phyloP scores from a whole-genome alignment of 2,888 invertebrate species.

The Cancer borealis region DNA sequence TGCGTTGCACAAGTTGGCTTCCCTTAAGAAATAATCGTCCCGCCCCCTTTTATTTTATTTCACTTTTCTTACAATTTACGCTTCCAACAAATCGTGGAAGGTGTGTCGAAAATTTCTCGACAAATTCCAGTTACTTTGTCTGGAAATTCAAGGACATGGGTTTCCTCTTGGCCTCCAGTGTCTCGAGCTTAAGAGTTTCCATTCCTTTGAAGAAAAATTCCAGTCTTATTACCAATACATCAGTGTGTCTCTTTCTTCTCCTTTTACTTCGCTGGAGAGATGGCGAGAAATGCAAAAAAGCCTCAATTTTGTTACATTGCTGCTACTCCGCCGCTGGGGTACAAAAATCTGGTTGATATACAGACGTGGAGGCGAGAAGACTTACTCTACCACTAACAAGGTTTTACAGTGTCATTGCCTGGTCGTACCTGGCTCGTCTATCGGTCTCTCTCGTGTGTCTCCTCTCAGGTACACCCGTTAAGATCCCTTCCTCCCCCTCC shows the following conservation, averaged over 20 bases:
- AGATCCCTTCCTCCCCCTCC: background rate
- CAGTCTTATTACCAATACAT: background rate
- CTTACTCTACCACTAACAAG: background rate
- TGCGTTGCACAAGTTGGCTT: background rate
- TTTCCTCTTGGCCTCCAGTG: background rate
- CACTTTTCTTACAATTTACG: background rate
- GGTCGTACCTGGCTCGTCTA: background rate
- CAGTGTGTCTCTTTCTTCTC: background rate
- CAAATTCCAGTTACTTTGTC: conserved; percentile 11
- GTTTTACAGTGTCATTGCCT: background rate
- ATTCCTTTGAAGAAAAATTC: background rate
- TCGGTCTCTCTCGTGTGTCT: background rate
- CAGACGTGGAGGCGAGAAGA: background rate
- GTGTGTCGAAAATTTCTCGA: background rate
- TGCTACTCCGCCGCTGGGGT: background rate
- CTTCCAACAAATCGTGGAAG: background rate
- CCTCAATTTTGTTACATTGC: background rate
- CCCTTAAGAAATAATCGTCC: background rate
- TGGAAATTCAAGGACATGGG: background rate
- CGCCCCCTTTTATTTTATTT: background rate
- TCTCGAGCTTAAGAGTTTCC: background rate
- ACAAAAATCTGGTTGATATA: background rate
- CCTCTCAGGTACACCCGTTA: background rate
- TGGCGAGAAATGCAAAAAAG: background rate
- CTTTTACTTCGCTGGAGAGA: background rate